Percentiles rank a stretch among this genome's conserved stretches.
Evolutionary conservation across 92 coral and sea anemone genomes (phyloP).

Genomic region (Palythoa grandiflora): DNA sequence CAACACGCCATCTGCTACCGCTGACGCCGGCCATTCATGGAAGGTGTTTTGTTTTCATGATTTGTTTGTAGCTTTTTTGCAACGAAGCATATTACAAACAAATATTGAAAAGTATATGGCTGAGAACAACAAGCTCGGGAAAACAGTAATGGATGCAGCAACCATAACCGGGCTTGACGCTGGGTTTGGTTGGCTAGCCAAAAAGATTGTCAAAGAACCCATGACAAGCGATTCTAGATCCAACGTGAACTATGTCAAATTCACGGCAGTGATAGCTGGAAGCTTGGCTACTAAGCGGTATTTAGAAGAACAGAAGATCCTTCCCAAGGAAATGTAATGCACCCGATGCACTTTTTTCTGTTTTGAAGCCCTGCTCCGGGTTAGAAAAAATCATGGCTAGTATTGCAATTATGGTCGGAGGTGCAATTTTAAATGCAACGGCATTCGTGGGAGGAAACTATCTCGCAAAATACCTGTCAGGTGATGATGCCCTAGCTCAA

Average conservation of each 20-base stretch:
- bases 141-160: conserved; percentile 4
- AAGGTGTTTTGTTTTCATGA: too few species aligned
- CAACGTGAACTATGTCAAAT: conserved; percentile 35
- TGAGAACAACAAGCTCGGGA: conserved; percentile 17
- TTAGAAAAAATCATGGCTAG: neutral
- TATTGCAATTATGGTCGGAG: neutral
- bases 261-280: conserved; percentile 28
- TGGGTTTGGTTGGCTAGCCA: conserved; percentile 38
- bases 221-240: conserved; percentile 37
- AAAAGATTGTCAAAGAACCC: conserved; percentile 40
- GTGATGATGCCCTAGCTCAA: neutral
- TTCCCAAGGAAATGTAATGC: too few species aligned
- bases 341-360: too few species aligned
- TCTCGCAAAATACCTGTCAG: neutral
- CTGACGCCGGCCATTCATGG: too few species aligned
- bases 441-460: neutral
- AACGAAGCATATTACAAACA: too few species aligned
- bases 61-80: too few species aligned
- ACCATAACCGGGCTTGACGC: conserved; percentile 9
- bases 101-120: neutral
- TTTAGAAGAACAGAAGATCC: conserved; percentile 31
- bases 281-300: conserved; percentile 22
- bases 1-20: too few species aligned
- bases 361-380: neutral
- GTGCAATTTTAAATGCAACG: neutral